phyloP scores from a whole-genome alignment of 1,140 invertebrate species.

The Battus philenor region DNA sequence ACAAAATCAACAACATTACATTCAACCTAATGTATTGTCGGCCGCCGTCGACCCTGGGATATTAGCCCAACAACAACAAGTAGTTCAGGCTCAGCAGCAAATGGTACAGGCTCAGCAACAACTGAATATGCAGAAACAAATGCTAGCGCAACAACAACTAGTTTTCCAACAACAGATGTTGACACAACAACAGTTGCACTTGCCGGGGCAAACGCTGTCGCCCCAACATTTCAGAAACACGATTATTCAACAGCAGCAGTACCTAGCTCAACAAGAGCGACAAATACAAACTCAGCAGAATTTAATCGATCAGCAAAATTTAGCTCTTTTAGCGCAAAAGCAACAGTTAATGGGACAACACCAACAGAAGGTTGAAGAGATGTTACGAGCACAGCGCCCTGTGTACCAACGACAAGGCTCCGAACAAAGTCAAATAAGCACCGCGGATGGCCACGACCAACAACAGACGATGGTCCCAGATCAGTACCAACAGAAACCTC shows the following conservation, averaged over 20 bases:
- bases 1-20: constrained; percentile 53
- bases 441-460: constrained; percentile 51
- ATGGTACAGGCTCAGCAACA: constrained; percentile 63
- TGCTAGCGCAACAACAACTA: constrained; percentile 65
- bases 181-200: constrained; percentile 59
- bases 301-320: constrained; percentile 61
- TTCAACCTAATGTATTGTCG: constrained; percentile 44
- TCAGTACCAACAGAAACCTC: constrained; percentile 67
- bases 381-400: constrained; percentile 58
- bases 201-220: constrained; percentile 70
- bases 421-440: constrained; percentile 62
- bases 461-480: constrained; percentile 47
- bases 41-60: constrained; percentile 49
- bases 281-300: constrained; percentile 67
- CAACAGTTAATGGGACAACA: constrained; percentile 75
- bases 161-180: constrained; percentile 67
- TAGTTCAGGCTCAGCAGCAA: constrained; percentile 64
- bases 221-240: constrained; percentile 66
- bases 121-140: constrained; percentile 64
- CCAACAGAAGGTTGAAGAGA: constrained; percentile 68
- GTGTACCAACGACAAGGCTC: constrained; percentile 59
- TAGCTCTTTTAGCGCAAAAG: constrained; percentile 63
- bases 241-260: constrained; percentile 66
- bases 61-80: constrained; percentile 57
- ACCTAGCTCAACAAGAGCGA: constrained; percentile 68